Percentiles rank a stretch among this genome's conserved stretches.
phyloP scores from a whole-genome alignment of 2,113 vertebrate species.

The Mesoclemmys tuberculata region DNA sequence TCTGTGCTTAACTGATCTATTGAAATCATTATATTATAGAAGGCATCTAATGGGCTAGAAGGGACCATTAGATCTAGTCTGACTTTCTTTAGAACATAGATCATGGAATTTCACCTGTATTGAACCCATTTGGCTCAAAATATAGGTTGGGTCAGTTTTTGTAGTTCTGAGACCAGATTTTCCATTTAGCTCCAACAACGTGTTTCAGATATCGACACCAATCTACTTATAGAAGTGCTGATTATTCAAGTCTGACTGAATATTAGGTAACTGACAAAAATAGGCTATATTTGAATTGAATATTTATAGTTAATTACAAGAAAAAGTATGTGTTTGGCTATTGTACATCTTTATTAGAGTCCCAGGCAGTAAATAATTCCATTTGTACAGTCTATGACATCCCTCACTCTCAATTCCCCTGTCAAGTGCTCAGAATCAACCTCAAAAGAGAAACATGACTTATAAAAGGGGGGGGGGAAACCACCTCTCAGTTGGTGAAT shows the following conservation, averaged over 20 bases:
- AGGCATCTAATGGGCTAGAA: not conserved
- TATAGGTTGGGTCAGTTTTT: not conserved
- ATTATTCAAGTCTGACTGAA: not conserved
- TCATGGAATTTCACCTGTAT: not conserved
- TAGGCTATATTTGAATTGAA: not conserved
- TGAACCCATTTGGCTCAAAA: not conserved
- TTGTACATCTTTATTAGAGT: constrained; percentile 23
- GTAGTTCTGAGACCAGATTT: not conserved
- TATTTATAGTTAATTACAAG: not conserved
- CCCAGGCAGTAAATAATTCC: not conserved
- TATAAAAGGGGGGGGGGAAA: constrained; percentile 4
- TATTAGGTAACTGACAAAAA: not conserved
- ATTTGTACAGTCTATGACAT: not conserved
- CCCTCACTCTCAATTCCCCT: rapidly evolving
- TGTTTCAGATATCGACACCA: not conserved
- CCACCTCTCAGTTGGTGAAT: constrained; percentile 23
- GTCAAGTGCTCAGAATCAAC: constrained; percentile 13
- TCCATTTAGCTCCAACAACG: not conserved
- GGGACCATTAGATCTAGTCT: not conserved
- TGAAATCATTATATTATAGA: not conserved
- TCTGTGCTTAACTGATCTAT: not conserved
- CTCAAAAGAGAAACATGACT: constrained; percentile 7
- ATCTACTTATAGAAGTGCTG: not conserved
- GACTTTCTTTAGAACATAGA: not conserved
- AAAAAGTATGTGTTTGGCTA: not conserved